Evolutionary conservation across 1,140 invertebrate species (phyloP), one percentile per base, ranked within the genome.

Genomic region (Semibalanus balanoides): DNA sequence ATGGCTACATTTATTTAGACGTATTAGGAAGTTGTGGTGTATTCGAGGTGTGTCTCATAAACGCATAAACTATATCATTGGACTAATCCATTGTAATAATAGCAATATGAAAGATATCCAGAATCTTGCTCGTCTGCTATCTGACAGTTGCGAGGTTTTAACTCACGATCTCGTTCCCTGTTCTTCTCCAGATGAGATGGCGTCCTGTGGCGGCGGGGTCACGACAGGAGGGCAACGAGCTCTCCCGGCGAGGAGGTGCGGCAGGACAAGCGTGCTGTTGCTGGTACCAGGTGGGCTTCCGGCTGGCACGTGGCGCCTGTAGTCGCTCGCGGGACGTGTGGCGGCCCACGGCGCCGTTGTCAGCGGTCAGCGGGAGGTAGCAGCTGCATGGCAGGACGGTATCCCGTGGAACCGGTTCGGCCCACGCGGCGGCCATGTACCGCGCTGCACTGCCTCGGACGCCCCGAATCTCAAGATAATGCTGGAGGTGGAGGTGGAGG

Each of bases 191-290:
- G 86, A 98, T 97, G 85, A 89, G 90, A n/a, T 89, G 92, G 82
- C 92, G 93, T 82, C 85, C 99, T 43, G 83, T 98, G 30, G 88
- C 88, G 0, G 86, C 89, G 43, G 88, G 98, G 19, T 95, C 89
- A 14, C 95, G 96, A 19, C 97, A 97, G 27, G 97, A 99, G 85
- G 97, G 96, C 19, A 97, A 99, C 85, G 90, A 86, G 97, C 81
- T 96, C 94, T 28, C 87, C 97, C 28, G 94, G 97, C 40, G 97
- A 99, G 85, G 95, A 98, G 84, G 91, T 99, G 0, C 97, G 99
- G 84, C 94, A 92, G 5, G 97, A 99, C 88, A 97, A 81, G 97
- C 97, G n/a, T 96, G 95, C 82, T 90, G 92, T 76, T 90, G 99
- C 79, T 95, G 96, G 73, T 91, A 94, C 83, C 93, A 96, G 89